Base-by-base conservation (phyloP, 2,888 invertebrate genomes). In the Fragum whitleyi region DNA sequence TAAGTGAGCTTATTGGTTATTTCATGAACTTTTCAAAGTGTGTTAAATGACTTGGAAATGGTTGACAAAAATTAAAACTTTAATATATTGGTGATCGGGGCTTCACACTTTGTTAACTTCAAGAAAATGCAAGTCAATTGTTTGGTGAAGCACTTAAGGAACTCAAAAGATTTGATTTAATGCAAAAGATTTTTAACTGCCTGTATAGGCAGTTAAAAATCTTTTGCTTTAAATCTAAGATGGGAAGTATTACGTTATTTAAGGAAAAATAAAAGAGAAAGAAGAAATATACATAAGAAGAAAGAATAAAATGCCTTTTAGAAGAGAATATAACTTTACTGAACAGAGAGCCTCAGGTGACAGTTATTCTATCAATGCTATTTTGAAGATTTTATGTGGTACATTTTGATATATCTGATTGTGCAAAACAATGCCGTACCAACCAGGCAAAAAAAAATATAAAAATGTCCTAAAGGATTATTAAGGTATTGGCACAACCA, bases 321-420 rank as follows among this genome's bases (percentile, higher is more conserved):
- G 9, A 36, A 36, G 32, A 36, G 3, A 9, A 36, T 36, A 9
- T 36, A 36, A 36, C 9, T 36, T 6, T 36, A 36, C 32, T 36
- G 5, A 6, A 6, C 32, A 36, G 32, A 36, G 3, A 9, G 32
- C 32, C 3, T n/a, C n/a, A 14, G 16, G 47, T 47, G 47, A n/a
- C 47, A 47, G 47, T 47, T 47, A 47, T 47, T 47, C 47, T 9
- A 47, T 47, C 47, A 47, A 47, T 47, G 47, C n/a, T 47, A n/a
- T n/a, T 47, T 47, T 47, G 47, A n/a, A n/a, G 14, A 3, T 14
- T 19, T 2, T 9, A 47, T n/a, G n/a, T n/a, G n/a, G n/a, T n/a
- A n/a, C n/a, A n/a, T n/a, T n/a, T n/a, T 47, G 3, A 47, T 47
- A n/a, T 16, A 5, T 47, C n/a, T 47, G 16, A 47, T 47, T 47